Evolutionary conservation across 2,797 vertebrate species (phyloP), one percentile per base, ranked within the genome.

Genomic region (Anolis apletophallus): DNA sequence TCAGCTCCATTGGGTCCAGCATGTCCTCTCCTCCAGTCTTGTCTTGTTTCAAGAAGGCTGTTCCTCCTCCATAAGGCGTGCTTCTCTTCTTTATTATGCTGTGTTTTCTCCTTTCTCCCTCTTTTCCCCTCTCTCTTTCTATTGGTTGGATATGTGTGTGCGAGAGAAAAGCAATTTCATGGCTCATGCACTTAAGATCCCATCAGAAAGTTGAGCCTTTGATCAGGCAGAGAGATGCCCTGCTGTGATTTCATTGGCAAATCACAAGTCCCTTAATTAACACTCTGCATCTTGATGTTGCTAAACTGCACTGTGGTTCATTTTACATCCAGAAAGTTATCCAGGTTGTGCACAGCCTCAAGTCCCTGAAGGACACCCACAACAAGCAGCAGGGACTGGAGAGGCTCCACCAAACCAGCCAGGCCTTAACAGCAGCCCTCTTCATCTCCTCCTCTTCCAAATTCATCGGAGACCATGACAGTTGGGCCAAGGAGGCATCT

Each of bases 261-360:
- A 96, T 96, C 95, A 93, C 95, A 95, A 95, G 93, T 96, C 95
- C 94, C 94, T 97, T 97, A 96, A 97, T 97, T 97, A 97, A 97
- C 95, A 94, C 94, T 94, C 95, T 92, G 94, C 94, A 92, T 94
- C 93, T 95, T 92, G 94, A 94, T 93, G 93, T 94, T 87, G 86
- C 93, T 95, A 93, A 88, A 91, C 93, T 93, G 85, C 84, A 91
- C 86, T 87, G 89, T 83, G 90, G 87, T 91, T 96, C 87, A 0
- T 94, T 94, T 94, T 95, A 95, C 91, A 93, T 92, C 90, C 87
- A 91, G 84, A 89, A 88, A 92, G 93, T 93, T 95, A 93, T 94
- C 94, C 90, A 90, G 88, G 1, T 88, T 84, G 80, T 80, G 71
- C 85, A 26, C 8, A 85, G 90, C 90, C 88, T 87, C 77, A 54